Evolutionary conservation across 2,113 vertebrate genomes (phyloP), one percentile per base, ranked within the genome.

Genomic region (Beaufortia kweichowensis): DNA sequence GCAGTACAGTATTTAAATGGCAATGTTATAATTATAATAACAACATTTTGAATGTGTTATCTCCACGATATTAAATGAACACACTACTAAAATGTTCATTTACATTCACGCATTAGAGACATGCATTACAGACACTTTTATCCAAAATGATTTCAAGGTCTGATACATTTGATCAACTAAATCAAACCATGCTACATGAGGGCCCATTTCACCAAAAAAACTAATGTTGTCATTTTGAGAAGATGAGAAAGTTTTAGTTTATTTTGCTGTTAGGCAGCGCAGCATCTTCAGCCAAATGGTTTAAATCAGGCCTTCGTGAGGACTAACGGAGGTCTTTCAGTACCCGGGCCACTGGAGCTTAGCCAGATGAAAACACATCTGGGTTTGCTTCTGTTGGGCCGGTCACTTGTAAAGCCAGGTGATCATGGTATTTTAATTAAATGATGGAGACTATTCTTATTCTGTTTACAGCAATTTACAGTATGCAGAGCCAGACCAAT

Each of bases 341-440:
- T 80, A 50, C 57, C 53, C 26, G 77, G 83, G 83, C 77, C 76
- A 70, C 79, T 61, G 68, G 81, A 72, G 41, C 15, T 6, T 12
- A 31, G 50, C 69, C 74, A 87, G 82, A 87, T 87, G 86, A 70
- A 80, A 68, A 26, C 78, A 57, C 60, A 84, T 84, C 84, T 90
- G 86, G 78, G 83, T 83, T 83, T 83, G 82, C 75, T 85, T 87
- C 68, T 35, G 82, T 29, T 61, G 76, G 74, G 43, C 35, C 50
- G 35, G 65, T 71, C 77, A 73, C 63, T 81, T 66, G 66, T 73
- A 61, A 26, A 82, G 17, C 64, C 75, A 80, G 76, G 69, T 81
- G 76, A 82, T 60, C 17, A 10, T 17, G 3, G n/a, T 6, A 53
- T 17, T 81, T 72, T 3, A 33, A 85, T 10, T 83, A 63, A n/a